A percentile compares a stretch with the other conserved stretches of the same genome.
These are phyloP conservation scores for Manis pentadactyla DNA, from an alignment of 2,797 vertebrate genomes.

Conservation along the genomic window DNA sequence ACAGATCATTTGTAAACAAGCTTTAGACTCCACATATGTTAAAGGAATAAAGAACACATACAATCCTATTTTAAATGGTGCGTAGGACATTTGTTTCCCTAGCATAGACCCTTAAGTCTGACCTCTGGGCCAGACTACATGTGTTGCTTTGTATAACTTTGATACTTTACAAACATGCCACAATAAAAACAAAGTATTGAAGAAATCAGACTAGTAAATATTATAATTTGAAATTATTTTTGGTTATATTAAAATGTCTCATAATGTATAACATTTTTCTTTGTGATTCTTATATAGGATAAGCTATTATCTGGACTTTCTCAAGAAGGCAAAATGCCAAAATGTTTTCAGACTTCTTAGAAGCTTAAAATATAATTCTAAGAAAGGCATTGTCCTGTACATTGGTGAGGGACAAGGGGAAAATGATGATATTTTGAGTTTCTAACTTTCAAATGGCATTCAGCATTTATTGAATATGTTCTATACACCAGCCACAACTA, in stretches of 20 bases:
- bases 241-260: not conserved
- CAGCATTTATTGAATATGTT: not conserved
- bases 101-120: not conserved
- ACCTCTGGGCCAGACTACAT: not conserved
- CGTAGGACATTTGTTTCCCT: not conserved
- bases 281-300: not conserved
- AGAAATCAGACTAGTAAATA: not conserved
- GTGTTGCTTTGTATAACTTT: not conserved
- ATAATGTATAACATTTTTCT: not conserved
- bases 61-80: not conserved
- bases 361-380: not conserved
- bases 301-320: not conserved
- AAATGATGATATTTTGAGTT: not conserved
- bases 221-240: not conserved
- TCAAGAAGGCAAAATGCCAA: not conserved
- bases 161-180: not conserved
- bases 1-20: not conserved
- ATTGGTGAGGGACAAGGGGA: fast-evolving
- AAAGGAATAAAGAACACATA: not conserved
- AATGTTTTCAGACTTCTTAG: not conserved
- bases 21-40: not conserved
- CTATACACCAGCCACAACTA: not conserved
- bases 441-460: not conserved
- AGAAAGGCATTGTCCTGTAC: not conserved
- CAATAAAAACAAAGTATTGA: not conserved